phyloP scores from a whole-genome alignment of 1,140 invertebrate genomes.

The Samia ricini region DNA sequence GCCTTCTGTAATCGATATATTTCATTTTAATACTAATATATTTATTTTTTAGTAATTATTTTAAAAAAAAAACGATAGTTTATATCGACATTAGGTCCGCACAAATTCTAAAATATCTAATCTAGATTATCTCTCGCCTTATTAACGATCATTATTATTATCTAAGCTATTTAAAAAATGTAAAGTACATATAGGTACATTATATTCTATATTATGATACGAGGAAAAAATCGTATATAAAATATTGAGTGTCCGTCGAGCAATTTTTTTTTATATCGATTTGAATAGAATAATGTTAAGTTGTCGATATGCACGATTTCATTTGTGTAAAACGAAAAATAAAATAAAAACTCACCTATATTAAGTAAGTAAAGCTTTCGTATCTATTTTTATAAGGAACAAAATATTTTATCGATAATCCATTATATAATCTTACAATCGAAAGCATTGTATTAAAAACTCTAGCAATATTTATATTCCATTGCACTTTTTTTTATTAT shows the following conservation, averaged over 20 bases:
- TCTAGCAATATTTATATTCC: neutral
- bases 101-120: neutral
- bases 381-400: neutral
- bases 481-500: neutral
- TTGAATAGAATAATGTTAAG: neutral
- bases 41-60: no score
- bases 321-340: no score
- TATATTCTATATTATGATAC: neutral
- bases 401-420: neutral
- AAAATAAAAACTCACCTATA: no score
- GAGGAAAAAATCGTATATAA: slow-evolving; percentile 41
- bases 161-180: slow-evolving; percentile 14
- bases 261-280: neutral
- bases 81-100: neutral
- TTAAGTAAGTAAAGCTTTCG: no score
- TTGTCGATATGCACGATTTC: neutral
- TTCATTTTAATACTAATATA: no score
- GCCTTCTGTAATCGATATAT: no score
- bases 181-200: slow-evolving; percentile 22
- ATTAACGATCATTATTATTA: neutral
- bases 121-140: neutral
- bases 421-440: neutral
- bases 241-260: slow-evolving; percentile 17
- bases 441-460: neutral
- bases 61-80: neutral